phyloP scores from a whole-genome alignment of 2,888 invertebrate species.

The Pristionchus japonicus region DNA sequence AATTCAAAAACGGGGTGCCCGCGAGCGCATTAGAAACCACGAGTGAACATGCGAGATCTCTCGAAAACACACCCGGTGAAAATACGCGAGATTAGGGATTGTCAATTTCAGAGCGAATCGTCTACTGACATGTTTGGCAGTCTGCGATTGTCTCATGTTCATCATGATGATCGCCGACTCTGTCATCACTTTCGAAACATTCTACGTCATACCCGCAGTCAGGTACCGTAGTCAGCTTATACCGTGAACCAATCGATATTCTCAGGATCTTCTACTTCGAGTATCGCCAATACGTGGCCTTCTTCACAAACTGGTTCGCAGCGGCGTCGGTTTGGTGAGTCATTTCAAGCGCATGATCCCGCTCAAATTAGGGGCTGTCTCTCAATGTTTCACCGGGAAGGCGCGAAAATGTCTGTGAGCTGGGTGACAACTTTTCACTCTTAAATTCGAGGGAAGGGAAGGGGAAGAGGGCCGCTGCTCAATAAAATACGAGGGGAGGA shows the following conservation, averaged over 20 bases:
- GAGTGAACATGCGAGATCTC: not conserved
- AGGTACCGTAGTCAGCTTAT: constrained; percentile 44
- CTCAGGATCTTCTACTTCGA: constrained; percentile 20
- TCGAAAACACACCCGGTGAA: not conserved
- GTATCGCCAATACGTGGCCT: not conserved
- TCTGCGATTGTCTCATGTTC: constrained; percentile 65
- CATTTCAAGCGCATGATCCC: not conserved
- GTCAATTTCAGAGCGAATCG: constrained; percentile 61
- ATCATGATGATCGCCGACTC: constrained; percentile 61
- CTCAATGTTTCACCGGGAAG: not conserved
- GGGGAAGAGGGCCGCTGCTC: not conserved
- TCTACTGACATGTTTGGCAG: constrained; percentile 60
- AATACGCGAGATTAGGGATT: not conserved
- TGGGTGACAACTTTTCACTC: not conserved
- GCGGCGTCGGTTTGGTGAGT: constrained; percentile 65
- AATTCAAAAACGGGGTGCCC: not conserved
- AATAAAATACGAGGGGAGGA: constrained; percentile 20
- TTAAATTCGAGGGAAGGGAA: not conserved
- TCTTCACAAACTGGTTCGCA: constrained; percentile 64
- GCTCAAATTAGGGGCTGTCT: not conserved
- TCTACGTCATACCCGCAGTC: constrained; percentile 52
- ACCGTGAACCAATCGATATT: not conserved
- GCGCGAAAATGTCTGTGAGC: not conserved
- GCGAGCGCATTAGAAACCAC: not conserved
- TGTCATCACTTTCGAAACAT: constrained; percentile 53